A percentile compares a stretch with the other conserved stretches of the same genome.
Conservation (phyloP, 2,113 vertebrate species). For the Rhinogobius similis region DNA sequence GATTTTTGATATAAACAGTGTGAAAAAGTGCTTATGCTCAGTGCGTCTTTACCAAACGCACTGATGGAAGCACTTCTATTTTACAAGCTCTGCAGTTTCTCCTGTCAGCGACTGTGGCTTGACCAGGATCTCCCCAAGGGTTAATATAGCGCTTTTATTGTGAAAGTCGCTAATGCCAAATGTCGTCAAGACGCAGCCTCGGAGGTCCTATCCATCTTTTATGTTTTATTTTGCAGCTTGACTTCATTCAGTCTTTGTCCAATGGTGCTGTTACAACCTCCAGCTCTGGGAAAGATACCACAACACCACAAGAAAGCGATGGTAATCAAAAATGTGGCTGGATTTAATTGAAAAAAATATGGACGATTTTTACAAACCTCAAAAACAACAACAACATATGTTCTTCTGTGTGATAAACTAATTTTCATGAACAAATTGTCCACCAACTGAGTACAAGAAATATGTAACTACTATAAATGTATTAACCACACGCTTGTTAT, state of each 20-base stretch:
- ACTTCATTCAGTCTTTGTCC: constrained; percentile 45
- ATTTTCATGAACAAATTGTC: no score
- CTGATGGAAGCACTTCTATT: constrained; percentile 25
- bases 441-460: no score
- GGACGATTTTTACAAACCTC: background rate
- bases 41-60: constrained; percentile 14
- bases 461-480: no score
- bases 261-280: constrained; percentile 34
- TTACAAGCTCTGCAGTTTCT: constrained; percentile 35
- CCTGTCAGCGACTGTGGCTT: constrained; percentile 24
- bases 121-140: constrained; percentile 40
- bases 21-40: background rate
- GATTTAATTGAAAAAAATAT: constrained; percentile 24
- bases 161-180: constrained; percentile 47
- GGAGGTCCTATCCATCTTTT: constrained; percentile 47
- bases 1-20: background rate
- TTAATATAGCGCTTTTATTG: constrained; percentile 59
- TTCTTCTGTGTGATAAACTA: no score
- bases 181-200: constrained; percentile 50
- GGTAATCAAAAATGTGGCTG: constrained; percentile 25
- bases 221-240: constrained; percentile 32
- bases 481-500: no score
- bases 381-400: background rate
- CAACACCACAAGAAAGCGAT: constrained; percentile 32
- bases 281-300: constrained; percentile 46